Evolutionary conservation across 64 coral and sea anemone genomes (phyloP), one percentile per base, ranked within the genome.

Genomic region (Acropora yongei): DNA sequence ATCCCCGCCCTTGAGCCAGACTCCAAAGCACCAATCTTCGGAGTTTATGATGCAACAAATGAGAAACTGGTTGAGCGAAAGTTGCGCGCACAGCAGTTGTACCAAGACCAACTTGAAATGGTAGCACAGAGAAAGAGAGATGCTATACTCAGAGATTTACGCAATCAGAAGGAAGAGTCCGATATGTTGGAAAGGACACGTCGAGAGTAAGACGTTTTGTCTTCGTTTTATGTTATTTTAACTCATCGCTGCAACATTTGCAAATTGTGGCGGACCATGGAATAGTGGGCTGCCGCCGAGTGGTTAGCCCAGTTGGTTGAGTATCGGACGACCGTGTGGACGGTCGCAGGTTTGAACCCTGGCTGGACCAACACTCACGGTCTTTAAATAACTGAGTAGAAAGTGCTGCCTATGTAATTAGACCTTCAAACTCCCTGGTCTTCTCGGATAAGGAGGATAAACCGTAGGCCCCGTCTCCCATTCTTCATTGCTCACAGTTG

Each of bases 61-160:
- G 94, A 96, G n/a, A 99, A 99, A 19, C 71, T 99, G 18, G 74
- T 88, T 2, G 97, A 99, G 7, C 78, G 96, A 49, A 88, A 93
- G 41, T 71, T 47, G 42, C 91, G 97, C 72, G 94, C 93, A 19
- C 91, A 92, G 17, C 86, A 96, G 69, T 78, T 99, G 41, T 99
- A 96, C 50, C 93, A 94, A 30, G 97, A 99, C 4, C 97, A 99
- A 68, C 84, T 99, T 47, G 94, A 96, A 61, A 99, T 99, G 97
- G 97, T 99, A 49, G 88, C 94, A 39, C 94, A 99, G 85, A 94
- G 91, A 57, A 99, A 99, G 82, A 92, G 97, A 72, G 68, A 93
- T 3, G 97, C 97, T 57, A 99, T 99, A 67, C 75, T 99, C 4
- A 93, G 48, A 16, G 97, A 99, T 89, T 42, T 99, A 47, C 89